A percentile compares a stretch with the other conserved stretches of the same genome.
These are phyloP conservation scores for Tachypleus tridentatus DNA, from an alignment of 1,140 invertebrate species.

Conservation along the genomic window DNA sequence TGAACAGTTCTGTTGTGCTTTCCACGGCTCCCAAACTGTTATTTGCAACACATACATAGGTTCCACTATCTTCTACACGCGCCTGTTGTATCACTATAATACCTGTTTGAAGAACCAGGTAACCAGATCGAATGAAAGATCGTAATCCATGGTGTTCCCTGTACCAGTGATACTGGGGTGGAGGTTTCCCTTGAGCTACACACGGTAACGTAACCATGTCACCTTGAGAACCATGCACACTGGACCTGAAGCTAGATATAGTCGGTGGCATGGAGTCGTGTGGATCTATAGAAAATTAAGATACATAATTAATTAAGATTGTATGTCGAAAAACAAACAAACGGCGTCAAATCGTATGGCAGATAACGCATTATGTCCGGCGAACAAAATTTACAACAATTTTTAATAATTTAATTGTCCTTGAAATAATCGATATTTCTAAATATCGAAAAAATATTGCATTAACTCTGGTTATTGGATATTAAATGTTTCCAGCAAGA, in stretches of 20 bases:
- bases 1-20: constrained; percentile 60
- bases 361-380: no score
- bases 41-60: constrained; percentile 74
- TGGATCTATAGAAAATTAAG: not conserved
- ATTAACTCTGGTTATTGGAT: no score
- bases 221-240: not conserved
- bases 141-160: not conserved
- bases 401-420: no score
- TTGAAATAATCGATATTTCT: no score
- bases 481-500: no score
- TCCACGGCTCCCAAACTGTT: constrained; percentile 73
- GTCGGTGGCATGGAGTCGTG: not conserved
- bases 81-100: constrained; percentile 21
- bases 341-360: no score
- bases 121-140: constrained; percentile 4
- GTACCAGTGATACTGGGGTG: not conserved
- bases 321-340: no score
- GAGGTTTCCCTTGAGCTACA: not conserved
- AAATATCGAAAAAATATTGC: no score
- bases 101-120: constrained; percentile 16
- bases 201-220: not conserved
- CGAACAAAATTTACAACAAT: no score
- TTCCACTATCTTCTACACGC: constrained; percentile 37
- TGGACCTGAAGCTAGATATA: not conserved
- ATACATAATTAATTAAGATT: no score